These are phyloP conservation scores for Spodoptera litura DNA, from an alignment of 1,140 invertebrate genomes.

Conservation along the genomic window DNA sequence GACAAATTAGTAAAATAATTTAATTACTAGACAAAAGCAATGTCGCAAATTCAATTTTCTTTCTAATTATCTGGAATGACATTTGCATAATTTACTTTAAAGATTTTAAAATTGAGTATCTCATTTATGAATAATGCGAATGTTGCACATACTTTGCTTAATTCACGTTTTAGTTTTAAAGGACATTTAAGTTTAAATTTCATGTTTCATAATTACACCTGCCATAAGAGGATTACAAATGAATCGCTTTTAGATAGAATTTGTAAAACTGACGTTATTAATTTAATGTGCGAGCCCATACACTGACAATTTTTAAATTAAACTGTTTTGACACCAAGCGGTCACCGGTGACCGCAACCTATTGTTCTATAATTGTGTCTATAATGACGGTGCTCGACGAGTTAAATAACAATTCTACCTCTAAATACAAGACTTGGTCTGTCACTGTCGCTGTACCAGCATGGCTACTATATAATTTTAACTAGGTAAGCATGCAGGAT, in stretches of 20 bases:
- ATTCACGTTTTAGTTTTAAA: not conserved
- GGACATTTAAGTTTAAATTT: too few species aligned
- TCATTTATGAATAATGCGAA: not conserved
- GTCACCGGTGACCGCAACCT: too few species aligned
- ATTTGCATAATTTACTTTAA: constrained; percentile 6
- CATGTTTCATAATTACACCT: not conserved
- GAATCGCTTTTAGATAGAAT: not conserved
- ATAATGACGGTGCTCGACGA: too few species aligned
- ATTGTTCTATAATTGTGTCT: too few species aligned
- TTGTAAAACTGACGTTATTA: not conserved
- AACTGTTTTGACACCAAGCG: too few species aligned
- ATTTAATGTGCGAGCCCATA: not conserved
- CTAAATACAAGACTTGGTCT: not conserved
- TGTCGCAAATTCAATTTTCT: constrained; percentile 1
- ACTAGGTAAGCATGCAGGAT: too few species aligned
- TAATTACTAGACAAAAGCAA: not conserved
- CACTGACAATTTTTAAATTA: too few species aligned
- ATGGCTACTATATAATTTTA: not conserved
- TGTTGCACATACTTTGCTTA: not conserved
- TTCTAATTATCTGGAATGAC: constrained; percentile 8
- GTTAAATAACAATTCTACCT: too few species aligned
- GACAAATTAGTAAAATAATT: constrained; percentile 11
- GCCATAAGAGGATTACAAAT: not conserved
- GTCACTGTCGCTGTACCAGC: not conserved
- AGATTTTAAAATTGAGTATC: not conserved